A percentile compares a stretch with the other conserved stretches of the same genome.
Evolutionary conservation across 2,113 vertebrate species (phyloP).

Genomic region (Psettodes erumei): DNA sequence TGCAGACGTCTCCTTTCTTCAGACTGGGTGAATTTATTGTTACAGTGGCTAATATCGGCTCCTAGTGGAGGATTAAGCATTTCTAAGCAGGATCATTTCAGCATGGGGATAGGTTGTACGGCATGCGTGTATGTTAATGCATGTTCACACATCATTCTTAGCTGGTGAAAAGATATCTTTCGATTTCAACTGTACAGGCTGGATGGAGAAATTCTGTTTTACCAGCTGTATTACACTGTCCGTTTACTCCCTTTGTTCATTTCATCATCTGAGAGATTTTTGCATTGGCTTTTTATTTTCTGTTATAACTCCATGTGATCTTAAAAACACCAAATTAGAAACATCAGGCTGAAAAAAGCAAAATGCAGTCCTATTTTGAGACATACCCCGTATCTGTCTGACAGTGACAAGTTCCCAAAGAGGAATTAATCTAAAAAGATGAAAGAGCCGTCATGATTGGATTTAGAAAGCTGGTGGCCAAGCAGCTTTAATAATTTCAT

Average conservation of each 20-base stretch:
- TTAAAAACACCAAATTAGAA: background rate
- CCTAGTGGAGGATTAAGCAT: slow-evolving; percentile 38
- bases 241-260: background rate
- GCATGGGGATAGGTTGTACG: background rate
- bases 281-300: background rate
- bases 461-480: background rate
- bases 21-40: slow-evolving; percentile 30
- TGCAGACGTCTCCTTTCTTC: background rate
- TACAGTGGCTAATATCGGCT: slow-evolving; percentile 25
- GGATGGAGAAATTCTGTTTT: background rate
- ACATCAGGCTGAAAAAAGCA: background rate
- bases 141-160: slow-evolving; percentile 9
- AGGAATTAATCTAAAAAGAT: slow-evolving; percentile 23
- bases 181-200: background rate
- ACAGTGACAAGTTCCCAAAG: background rate
- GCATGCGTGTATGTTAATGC: slow-evolving; percentile 5
- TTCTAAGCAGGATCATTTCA: slow-evolving; percentile 28
- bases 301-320: background rate
- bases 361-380: slow-evolving; percentile 13
- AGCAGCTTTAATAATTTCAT: slow-evolving; percentile 13
- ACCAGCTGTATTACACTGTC: background rate
- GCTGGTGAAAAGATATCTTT: slow-evolving; percentile 5
- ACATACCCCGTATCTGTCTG: slow-evolving; percentile 7
- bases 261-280: background rate
- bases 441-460: background rate